Conservation (phyloP, 2,797 vertebrate species). For the Astyanax mexicanus region DNA sequence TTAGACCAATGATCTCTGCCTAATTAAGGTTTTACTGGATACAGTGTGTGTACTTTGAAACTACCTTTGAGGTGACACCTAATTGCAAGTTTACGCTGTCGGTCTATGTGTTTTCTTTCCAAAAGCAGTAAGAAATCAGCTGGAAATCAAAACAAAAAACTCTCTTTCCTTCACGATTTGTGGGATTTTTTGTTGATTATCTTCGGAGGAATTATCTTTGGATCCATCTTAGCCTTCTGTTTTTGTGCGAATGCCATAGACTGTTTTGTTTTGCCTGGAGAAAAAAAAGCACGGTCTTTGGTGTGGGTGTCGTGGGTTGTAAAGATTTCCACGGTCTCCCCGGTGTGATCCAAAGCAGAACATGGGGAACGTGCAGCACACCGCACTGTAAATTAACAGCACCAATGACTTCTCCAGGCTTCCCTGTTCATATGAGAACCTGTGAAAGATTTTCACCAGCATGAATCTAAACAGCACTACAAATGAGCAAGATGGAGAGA, state of each 20-base stretch:
- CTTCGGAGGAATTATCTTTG: slow-evolving; percentile 41
- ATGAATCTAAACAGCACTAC: slow-evolving; percentile 58
- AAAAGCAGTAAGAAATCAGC: slow-evolving; percentile 41
- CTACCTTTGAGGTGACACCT: slow-evolving; percentile 24
- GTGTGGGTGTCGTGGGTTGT: slow-evolving; percentile 43
- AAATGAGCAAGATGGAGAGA: slow-evolving; percentile 53
- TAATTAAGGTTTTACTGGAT: not conserved
- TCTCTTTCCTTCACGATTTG: slow-evolving; percentile 28
- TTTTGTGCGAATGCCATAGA: slow-evolving; percentile 18
- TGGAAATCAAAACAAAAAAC: not conserved
- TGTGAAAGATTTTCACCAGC: slow-evolving; percentile 57
- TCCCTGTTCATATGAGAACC: slow-evolving; percentile 45
- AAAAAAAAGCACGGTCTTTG: slow-evolving; percentile 40
- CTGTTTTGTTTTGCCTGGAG: slow-evolving; percentile 25
- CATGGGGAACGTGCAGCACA: slow-evolving; percentile 47
- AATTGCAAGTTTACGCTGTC: slow-evolving; percentile 9
- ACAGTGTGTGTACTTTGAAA: slow-evolving; percentile 17
- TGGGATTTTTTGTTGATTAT: slow-evolving; percentile 40
- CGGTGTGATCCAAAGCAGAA: slow-evolving; percentile 47
- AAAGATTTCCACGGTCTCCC: slow-evolving; percentile 56
- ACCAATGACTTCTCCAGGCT: slow-evolving; percentile 62
- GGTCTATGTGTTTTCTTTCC: slow-evolving; percentile 20
- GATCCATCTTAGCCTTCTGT: slow-evolving; percentile 33
- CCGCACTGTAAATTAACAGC: slow-evolving; percentile 55
- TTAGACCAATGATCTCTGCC: not conserved